Conservation (phyloP, 2,888 invertebrate genomes). For the Drosophila acutilabella region DNA sequence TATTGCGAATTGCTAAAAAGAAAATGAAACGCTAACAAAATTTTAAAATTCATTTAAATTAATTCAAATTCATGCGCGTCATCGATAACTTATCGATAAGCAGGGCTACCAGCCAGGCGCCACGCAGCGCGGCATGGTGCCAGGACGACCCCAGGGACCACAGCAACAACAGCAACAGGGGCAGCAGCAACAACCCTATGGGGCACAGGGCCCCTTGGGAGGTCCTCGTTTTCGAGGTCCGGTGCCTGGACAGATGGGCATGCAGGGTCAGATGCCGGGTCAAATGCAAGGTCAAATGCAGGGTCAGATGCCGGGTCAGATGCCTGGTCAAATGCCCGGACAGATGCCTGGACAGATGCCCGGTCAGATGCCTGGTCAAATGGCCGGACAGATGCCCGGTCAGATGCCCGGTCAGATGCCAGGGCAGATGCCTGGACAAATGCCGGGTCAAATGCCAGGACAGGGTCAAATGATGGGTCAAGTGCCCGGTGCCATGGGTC, state of each 20-base stretch:
- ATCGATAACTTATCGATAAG: slow-evolving; percentile 44
- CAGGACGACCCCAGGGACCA: slow-evolving; percentile 78
- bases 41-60: slow-evolving; percentile 78
- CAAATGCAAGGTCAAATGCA: slow-evolving; percentile 64
- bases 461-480: slow-evolving; percentile 83
- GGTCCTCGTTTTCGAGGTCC: slow-evolving; percentile 81
- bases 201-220: slow-evolving; percentile 84
- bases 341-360: slow-evolving; percentile 87
- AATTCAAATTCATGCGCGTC: slow-evolving; percentile 74
- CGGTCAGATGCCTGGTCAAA: slow-evolving; percentile 64
- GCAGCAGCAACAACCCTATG: slow-evolving; percentile 83
- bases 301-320: slow-evolving; percentile 89
- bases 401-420: slow-evolving; percentile 88
- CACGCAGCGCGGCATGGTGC: slow-evolving; percentile 78
- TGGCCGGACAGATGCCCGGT: slow-evolving; percentile 71
- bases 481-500: slow-evolving; percentile 83
- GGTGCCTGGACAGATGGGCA: slow-evolving; percentile 68
- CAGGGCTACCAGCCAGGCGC: slow-evolving; percentile 82
- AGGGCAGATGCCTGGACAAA: no score
- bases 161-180: slow-evolving; percentile 86
- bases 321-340: slow-evolving; percentile 85
- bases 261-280: slow-evolving; percentile 65
- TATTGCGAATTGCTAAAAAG: slow-evolving; percentile 53
- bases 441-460: slow-evolving; percentile 63
- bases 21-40: slow-evolving; percentile 71